These are phyloP conservation scores for Drosophila flavopinicola DNA, from an alignment of 2,888 invertebrate genomes.

Conservation along the genomic window DNA sequence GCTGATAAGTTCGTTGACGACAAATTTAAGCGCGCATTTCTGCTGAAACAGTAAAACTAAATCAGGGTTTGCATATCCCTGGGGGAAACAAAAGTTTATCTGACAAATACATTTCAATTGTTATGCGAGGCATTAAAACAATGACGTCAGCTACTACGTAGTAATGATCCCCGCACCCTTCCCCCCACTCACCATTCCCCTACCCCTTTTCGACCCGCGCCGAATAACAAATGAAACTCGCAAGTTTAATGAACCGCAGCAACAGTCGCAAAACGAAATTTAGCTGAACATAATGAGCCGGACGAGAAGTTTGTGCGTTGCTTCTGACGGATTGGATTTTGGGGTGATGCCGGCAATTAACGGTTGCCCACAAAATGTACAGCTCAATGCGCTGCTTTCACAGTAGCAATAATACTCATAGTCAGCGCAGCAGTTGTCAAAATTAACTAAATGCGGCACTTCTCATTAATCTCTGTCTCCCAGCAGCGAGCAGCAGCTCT, in stretches of 20 bases:
- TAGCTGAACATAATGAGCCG: constrained; percentile 56
- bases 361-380: constrained; percentile 62
- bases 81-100: constrained; percentile 64
- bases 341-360: constrained; percentile 60
- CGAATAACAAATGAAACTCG: constrained; percentile 70
- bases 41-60: not conserved
- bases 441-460: constrained; percentile 74
- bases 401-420: constrained; percentile 49
- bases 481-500: constrained; percentile 14
- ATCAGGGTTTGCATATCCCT: constrained; percentile 15
- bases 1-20: constrained; percentile 35
- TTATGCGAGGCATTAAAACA: constrained; percentile 55
- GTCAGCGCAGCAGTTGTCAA: constrained; percentile 71
- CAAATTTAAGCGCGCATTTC: constrained; percentile 26
- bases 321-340: constrained; percentile 21
- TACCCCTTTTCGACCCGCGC: not conserved
- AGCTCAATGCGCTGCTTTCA: constrained; percentile 48
- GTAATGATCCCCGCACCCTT: not conserved
- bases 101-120: constrained; percentile 75
- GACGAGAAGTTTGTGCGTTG: constrained; percentile 29
- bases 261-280: constrained; percentile 66
- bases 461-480: constrained; percentile 74
- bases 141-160: constrained; percentile 33
- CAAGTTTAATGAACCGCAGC: constrained; percentile 75
- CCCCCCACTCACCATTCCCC: not conserved